Conservation (phyloP, 2,113 vertebrate genomes). For the Chionodraco myersi region DNA sequence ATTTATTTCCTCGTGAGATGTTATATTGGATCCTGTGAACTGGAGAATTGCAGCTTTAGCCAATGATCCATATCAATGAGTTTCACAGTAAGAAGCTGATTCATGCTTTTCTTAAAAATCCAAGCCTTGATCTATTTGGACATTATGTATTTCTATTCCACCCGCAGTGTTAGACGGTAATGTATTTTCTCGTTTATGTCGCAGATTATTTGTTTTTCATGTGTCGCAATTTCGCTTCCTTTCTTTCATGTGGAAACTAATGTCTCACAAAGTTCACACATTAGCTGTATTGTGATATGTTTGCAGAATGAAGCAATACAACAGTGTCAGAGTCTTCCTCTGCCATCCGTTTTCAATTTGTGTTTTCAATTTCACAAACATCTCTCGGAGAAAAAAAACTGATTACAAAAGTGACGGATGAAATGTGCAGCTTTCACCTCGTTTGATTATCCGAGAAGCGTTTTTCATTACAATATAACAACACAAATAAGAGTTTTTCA, state of each 20-base stretch:
- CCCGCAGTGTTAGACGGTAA: background rate
- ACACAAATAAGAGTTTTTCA: background rate
- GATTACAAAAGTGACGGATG: background rate
- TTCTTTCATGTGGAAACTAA: background rate
- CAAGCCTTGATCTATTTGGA: background rate
- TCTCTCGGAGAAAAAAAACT: background rate
- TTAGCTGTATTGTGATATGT: background rate
- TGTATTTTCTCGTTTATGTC: background rate
- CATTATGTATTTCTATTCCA: background rate
- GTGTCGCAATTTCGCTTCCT: no score
- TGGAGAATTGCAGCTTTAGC: slow-evolving; percentile 15
- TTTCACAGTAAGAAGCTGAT: background rate
- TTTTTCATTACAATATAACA: background rate
- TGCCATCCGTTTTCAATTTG: slow-evolving; percentile 20
- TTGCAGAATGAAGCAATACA: background rate
- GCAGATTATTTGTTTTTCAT: background rate
- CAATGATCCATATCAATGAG: background rate
- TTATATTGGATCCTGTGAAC: background rate
- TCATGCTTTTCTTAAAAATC: background rate
- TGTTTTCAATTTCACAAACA: slow-evolving; percentile 13
- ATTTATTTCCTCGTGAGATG: background rate
- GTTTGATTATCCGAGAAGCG: background rate
- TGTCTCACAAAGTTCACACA: background rate
- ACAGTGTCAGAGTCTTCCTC: slow-evolving; percentile 7
- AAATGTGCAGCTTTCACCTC: slow-evolving; percentile 5